These are phyloP conservation scores for Parambassis ranga DNA, from an alignment of 2,797 vertebrate species.

Conservation along the genomic window DNA sequence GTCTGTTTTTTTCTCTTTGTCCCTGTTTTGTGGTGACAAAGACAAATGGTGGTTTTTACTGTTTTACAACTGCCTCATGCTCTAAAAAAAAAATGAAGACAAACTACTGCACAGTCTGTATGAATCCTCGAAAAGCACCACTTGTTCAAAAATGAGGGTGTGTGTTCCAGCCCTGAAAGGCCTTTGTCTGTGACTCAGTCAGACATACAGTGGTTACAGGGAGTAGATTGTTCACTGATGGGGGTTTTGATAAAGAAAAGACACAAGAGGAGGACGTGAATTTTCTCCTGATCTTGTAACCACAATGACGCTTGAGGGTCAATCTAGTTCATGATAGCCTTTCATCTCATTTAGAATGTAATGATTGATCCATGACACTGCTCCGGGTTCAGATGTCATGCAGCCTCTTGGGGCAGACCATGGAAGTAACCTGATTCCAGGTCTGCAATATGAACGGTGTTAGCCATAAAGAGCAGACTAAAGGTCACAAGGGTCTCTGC, in stretches of 20 bases:
- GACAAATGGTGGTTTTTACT: constrained; percentile 28
- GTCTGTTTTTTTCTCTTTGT: constrained; percentile 30
- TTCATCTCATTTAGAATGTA: constrained; percentile 35
- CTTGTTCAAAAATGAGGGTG: constrained; percentile 52
- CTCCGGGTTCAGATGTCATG: constrained; percentile 43
- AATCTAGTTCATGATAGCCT: constrained; percentile 28
- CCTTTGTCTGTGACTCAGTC: constrained; percentile 53
- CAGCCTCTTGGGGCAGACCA: neutral
- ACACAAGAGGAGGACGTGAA: constrained; percentile 13
- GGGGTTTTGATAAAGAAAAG: constrained; percentile 22
- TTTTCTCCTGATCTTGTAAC: constrained; percentile 27
- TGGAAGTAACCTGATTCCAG: constrained; percentile 38
- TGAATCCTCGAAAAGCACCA: constrained; percentile 31
- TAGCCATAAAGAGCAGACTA: neutral
- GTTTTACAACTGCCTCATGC: constrained; percentile 19
- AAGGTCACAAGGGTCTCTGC: constrained; percentile 18
- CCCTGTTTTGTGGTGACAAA: constrained; percentile 37
- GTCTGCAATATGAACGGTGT: constrained; percentile 8
- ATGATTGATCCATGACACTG: constrained; percentile 40
- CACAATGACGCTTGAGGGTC: constrained; percentile 37
- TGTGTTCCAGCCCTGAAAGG: constrained; percentile 38
- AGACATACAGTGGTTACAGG: constrained; percentile 42
- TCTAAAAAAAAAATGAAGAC: constrained; percentile 41
- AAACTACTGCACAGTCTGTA: constrained; percentile 24
- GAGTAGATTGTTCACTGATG: constrained; percentile 29